Base-by-base conservation (phyloP, 2,888 invertebrate species). In the Megamerina dolium region DNA sequence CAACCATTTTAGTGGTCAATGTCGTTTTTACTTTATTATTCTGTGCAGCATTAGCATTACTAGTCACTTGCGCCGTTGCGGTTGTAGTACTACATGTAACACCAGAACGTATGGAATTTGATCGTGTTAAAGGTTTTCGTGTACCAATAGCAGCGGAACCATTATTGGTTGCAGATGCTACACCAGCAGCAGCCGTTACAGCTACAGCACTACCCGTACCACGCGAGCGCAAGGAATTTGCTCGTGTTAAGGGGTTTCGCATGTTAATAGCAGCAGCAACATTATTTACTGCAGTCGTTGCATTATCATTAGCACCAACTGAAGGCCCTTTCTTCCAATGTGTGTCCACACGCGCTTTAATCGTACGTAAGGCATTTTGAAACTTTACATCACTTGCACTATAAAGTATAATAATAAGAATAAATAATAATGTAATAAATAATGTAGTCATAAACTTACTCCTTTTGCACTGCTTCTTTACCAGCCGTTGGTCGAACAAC, bases 321-420 rank as follows among this genome's bases (percentile, higher is more conserved):
- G 59, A 46, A 29, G 56, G n/a, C n/a, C n/a, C 51, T 34, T 67
- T 70, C 44, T 66, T 70, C 67, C 72, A 68, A 45, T 64, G 59
- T 2, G 64, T 62, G 43, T 70, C 70, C 20, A 71, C 70, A 20
- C 69, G 66, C 10, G 71, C 59, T 36, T 74, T 74, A 12, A 61
- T 59, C 33, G 64, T 70, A 38, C 69, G 68, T 10, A 69, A 47
- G 12, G 57, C 49, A 36, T 55, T 52, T 37, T 57, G 52, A 38
- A 60, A 46, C 49, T 61, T 69, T 0, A 54, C 43, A 45, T 66
- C 62, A 37, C 61, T 65, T 3, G 60, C 41, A 27, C 62, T 66
- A 23, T 4, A 41, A 41, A 27, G 13, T n/a, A n/a, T n/a, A n/a
- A n/a, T n/a, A n/a, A n/a, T n/a, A n/a, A n/a, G n/a, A n/a, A n/a